These are phyloP conservation scores for Pseudonaja textilis DNA, from an alignment of 2,113 vertebrate genomes.

Conservation along the genomic window DNA sequence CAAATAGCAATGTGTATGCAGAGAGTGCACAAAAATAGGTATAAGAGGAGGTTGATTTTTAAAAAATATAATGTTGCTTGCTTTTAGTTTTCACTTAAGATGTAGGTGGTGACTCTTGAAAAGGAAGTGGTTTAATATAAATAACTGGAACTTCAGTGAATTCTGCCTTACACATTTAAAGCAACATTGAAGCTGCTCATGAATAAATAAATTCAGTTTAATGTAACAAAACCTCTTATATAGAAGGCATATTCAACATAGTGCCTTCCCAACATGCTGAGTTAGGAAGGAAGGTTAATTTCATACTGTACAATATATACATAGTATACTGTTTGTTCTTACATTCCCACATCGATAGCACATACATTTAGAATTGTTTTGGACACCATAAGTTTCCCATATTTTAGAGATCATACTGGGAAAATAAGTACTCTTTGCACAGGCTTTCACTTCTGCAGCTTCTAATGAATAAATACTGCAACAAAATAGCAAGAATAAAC, in stretches of 20 bases:
- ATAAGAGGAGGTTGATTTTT: background rate
- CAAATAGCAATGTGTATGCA: background rate
- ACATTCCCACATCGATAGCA: background rate
- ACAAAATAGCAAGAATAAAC: background rate
- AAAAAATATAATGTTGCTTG: fast-evolving
- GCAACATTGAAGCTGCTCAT: background rate
- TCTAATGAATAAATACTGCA: background rate
- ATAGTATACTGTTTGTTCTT: background rate
- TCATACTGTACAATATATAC: background rate
- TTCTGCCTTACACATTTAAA: background rate
- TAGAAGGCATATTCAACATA: background rate
- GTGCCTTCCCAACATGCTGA: background rate
- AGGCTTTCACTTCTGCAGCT: background rate
- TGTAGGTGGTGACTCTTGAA: background rate
- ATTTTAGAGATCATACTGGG: background rate
- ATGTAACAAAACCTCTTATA: background rate
- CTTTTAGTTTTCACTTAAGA: background rate
- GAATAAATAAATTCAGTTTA: fast-evolving
- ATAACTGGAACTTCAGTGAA: background rate
- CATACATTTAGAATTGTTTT: background rate
- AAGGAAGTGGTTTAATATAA: conserved; percentile 7
- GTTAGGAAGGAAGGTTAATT: background rate
- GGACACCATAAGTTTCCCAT: background rate
- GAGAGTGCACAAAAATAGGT: background rate
- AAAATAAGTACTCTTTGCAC: background rate